Base-by-base conservation (phyloP, 2,797 vertebrate genomes). In the Falco cherrug region DNA sequence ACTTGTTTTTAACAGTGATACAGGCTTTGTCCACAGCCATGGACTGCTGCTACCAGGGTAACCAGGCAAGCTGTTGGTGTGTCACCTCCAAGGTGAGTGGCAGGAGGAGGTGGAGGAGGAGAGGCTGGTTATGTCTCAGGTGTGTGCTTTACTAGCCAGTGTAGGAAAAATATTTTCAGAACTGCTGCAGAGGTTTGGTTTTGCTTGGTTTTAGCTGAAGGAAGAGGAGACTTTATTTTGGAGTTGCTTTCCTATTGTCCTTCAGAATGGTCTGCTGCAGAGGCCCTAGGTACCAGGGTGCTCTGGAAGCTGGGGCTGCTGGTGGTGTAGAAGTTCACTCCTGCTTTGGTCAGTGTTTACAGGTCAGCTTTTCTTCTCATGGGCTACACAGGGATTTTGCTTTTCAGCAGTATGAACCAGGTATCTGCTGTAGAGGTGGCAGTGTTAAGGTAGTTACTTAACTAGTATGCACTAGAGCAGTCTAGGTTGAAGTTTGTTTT, bases 21-120 rank as follows among this genome's bases (percentile, higher is more conserved):
- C 33, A 63, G 20, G 28, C 37, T 64, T 45, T 68, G 21, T 80
- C 71, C 9, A 2, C 13, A 28, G 35, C 29, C 7, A 3, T 2
- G 22, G 10, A 6, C 57, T 70, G 25, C n/a, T 60, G 24, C 35
- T 71, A 3, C 26, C 16, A 14, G 41, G 29, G 11, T 75, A 11
- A 39, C 43, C 1, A 0, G 24, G 33, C 21, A 4, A 33, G 41
- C n/a, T 71, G 29, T 54, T 0, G 3, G 39, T 2, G 47, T 43
- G 43, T 45, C 43, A 45, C 43, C 43, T 45, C 43, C 43, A 45
- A 45, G 15, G 19, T 24, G 47, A 51, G 54, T 35, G 64, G 75
- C 61, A 47, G 65, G 64, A 84, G 64, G 19, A 53, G 25, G 37
- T 20, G 29, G 50, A 56, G 31, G 24, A 43, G 28, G 70, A 51